phyloP scores from a whole-genome alignment of 2,113 vertebrate species.

The Brachyhypopomus gauderio region DNA sequence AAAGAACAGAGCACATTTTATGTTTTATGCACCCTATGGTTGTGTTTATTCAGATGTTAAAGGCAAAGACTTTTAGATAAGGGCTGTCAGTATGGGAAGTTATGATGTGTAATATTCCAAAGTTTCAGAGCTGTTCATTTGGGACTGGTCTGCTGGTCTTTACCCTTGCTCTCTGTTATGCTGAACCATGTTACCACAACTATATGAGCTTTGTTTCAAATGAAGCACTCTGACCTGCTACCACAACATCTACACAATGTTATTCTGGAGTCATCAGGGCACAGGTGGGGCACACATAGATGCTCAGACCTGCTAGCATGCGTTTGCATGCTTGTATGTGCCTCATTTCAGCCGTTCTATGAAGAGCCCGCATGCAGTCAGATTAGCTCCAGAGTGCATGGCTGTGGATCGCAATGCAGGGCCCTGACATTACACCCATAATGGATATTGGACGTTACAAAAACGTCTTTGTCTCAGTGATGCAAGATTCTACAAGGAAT shows the following conservation, averaged over 20 bases:
- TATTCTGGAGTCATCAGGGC: background rate
- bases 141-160: too few relatives aligned
- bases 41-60: too few relatives aligned
- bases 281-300: slow-evolving; percentile 18
- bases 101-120: too few relatives aligned
- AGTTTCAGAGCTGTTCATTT: too few relatives aligned
- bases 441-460: slow-evolving; percentile 5
- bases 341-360: slow-evolving; percentile 17
- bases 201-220: too few relatives aligned
- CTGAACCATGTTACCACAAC: too few relatives aligned
- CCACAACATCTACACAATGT: background rate
- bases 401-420: background rate
- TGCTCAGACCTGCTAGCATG: background rate
- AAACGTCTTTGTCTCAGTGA: slow-evolving; percentile 18
- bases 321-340: slow-evolving; percentile 25
- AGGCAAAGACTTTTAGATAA: too few relatives aligned
- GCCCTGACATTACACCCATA: background rate
- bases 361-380: slow-evolving; percentile 2
- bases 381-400: slow-evolving; percentile 5
- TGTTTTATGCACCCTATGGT: background rate
- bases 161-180: too few relatives aligned
- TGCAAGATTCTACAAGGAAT: background rate
- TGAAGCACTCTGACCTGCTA: too few relatives aligned
- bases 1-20: background rate
- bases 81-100: too few relatives aligned